Evolutionary conservation across 2,797 vertebrate genomes (phyloP), one percentile per base, ranked within the genome.

Genomic region (Oophaga sylvatica): DNA sequence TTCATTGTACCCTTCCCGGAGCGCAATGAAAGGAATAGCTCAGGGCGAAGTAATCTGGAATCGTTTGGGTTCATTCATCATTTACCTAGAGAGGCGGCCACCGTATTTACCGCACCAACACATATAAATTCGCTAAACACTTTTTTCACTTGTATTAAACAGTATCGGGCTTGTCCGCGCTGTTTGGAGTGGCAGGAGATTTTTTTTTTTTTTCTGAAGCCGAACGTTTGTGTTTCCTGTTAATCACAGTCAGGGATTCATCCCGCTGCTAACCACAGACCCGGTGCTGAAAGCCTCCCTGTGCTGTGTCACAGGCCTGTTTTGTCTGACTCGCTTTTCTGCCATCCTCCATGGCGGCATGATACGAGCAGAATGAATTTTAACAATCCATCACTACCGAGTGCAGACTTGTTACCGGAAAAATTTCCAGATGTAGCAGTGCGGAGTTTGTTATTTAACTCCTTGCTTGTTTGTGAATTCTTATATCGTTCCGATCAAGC

Each of bases 291-390:
- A 91, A 88, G 92, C 90, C 1, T 5, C 83, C 88, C 85, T 92
- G 91, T 93, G 87, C 89, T 90, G 71, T 63, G 2, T 78, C 89
- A 92, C 89, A 92, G 91, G 89, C 31, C 63, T 76, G 81, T 83
- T 89, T 91, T 94, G 91, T 93, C 77, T 87, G 3, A 67, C 76
- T 87, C 29, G 60, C 0, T 0, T 0, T 89, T 68, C 77, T 0
- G 0, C 41, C 70, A 87, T 5, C 13, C 0, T 35, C 68, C 86
- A 20, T 68, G 60, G 67, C 70, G 81, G 56, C 79, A 22, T 17
- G 0, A 5, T 26, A 2, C 5, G 0, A 71, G 75, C 63, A 79
- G 90, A 76, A 35, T 26, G 1, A 5, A 0, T 60, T 67, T 41
- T 1, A 56, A 63, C 79, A 65, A 57, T 65, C 57, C 29, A 60